Conservation (phyloP, 2,113 vertebrate species). For the Xenus cinereus region DNA sequence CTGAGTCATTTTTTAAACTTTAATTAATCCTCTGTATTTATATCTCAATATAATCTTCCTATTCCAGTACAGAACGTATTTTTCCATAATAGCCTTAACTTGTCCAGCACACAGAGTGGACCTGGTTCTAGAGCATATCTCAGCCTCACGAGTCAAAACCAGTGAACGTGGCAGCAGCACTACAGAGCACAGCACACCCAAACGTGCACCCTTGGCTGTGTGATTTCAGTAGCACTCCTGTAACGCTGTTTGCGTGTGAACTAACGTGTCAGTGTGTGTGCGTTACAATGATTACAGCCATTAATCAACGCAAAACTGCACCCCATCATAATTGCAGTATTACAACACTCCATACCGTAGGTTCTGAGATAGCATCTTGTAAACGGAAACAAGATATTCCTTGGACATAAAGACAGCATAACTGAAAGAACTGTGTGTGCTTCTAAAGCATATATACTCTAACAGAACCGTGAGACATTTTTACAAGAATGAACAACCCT, state of each 20-base stretch:
- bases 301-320: neutral
- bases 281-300: neutral
- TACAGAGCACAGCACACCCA: neutral
- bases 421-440: neutral
- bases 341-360: neutral
- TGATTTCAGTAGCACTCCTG: neutral
- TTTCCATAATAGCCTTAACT: neutral
- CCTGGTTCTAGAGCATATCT: neutral
- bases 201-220: too few relatives aligned
- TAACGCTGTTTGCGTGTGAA: neutral
- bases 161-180: neutral
- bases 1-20: neutral
- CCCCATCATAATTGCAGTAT: neutral
- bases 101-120: neutral
- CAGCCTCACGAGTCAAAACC: neutral
- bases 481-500: neutral
- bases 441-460: neutral
- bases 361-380: neutral
- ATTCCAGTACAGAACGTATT: neutral
- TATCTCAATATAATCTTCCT: neutral
- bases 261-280: neutral
- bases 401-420: neutral
- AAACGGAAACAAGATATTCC: neutral
- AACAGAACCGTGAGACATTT: neutral
- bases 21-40: neutral